Base-by-base conservation (phyloP, 2,888 invertebrate species). In the Platycnemis pennipes region DNA sequence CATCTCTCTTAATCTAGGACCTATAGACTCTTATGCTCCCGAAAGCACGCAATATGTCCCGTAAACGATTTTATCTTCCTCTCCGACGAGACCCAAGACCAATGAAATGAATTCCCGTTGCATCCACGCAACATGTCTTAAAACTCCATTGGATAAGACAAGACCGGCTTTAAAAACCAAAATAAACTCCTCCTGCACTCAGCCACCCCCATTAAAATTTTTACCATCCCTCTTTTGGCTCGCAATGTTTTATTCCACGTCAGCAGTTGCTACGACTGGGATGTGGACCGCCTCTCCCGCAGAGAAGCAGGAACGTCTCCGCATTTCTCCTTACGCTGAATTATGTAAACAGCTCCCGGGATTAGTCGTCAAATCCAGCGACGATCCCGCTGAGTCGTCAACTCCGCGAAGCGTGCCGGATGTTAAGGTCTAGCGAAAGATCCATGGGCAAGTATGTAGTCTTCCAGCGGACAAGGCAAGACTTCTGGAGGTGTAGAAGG, bases 331-430 rank as follows among this genome's bases (percentile, higher is more conserved):
- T 77, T 37, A 37, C 11, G 77, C 77, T 37, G 37, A 77, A 77
- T 77, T 77, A 77, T 77, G 77, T 77, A 77, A 77, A 37, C 77
- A 77, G 77, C 77, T 37, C 77, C 16, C 77, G 77, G 37, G 37
- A 77, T 77, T 77, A 77, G 77, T 77, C 77, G 77, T 77, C 77
- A 77, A 77, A 77, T 77, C 77, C 77, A 77, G 37, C 3, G 77
- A 77, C 37, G 77, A 77, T 77, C 37, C 77, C 77, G 77, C 77
- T 37, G 77, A 77, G n/a, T 77, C 77, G 13, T 77, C 77, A 77
- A 77, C 37, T 77, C 37, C 37, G 8, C 13, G 77, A 77, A 37
- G 77, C 77, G 77, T 37, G 77, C 77, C n/a, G 77, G 37, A 77
- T 77, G 77, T 11, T n/a, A 26, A 7, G 19, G 26, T 4, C 63